phyloP scores from a whole-genome alignment of 1,140 invertebrate genomes.

The Neocloeon triangulifer region DNA sequence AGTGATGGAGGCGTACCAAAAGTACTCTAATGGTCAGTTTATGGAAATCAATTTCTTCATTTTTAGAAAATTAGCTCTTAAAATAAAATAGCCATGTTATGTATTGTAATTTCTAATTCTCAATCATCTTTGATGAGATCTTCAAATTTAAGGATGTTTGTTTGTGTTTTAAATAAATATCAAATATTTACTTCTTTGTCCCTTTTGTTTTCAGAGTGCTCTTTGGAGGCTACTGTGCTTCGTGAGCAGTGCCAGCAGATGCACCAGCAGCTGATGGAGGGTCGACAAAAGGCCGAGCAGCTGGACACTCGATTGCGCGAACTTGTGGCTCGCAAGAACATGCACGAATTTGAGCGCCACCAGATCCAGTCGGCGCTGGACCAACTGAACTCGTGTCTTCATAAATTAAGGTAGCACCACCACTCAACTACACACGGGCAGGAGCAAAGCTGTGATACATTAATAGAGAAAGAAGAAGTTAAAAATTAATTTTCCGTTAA shows the following conservation, averaged over 20 bases:
- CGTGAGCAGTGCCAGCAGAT: conserved; percentile 4
- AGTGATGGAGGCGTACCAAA: conserved; percentile 17
- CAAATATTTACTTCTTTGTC: no score
- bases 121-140: neutral
- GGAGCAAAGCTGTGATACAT: neutral
- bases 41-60: neutral
- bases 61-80: neutral
- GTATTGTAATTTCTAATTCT: neutral
- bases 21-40: conserved; percentile 19
- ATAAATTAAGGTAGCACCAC: conserved; percentile 7
- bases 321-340: conserved; percentile 2
- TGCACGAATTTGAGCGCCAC: conserved; percentile 8
- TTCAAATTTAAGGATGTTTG: neutral
- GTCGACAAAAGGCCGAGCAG: conserved; percentile 5
- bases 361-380: conserved; percentile 7
- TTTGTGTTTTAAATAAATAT: neutral
- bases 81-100: neutral
- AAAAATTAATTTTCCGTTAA: no score
- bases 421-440: neutral
- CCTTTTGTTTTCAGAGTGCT: conserved; percentile 6
- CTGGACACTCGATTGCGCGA: conserved; percentile 7
- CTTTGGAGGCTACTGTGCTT: conserved; percentile 6
- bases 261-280: conserved; percentile 2
- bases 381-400: conserved; percentile 7
- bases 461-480: no score